These are phyloP conservation scores for Tetraneura akinire DNA, from an alignment of 1,140 invertebrate genomes.

Conservation along the genomic window DNA sequence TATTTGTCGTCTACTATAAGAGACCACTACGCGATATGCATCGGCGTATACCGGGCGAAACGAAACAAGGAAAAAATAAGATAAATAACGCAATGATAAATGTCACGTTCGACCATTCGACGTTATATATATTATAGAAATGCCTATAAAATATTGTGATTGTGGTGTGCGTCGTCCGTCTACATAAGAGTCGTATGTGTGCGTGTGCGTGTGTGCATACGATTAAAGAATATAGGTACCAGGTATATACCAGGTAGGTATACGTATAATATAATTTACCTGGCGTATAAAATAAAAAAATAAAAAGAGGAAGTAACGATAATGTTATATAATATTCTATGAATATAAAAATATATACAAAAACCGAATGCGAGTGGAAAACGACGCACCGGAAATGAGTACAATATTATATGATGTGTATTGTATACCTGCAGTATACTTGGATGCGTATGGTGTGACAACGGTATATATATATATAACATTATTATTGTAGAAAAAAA, in stretches of 20 bases:
- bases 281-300: no score
- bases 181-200: not conserved
- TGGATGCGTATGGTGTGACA: not conserved
- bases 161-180: not conserved
- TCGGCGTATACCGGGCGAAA: slow-evolving; percentile 22
- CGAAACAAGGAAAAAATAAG: slow-evolving; percentile 8
- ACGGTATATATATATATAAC: slow-evolving; percentile 2
- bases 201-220: not conserved
- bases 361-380: not conserved
- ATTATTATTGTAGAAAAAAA: no score
- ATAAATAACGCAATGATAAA: slow-evolving; percentile 46
- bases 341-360: not conserved
- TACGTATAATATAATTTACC: not conserved
- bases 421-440: no score
- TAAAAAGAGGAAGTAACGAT: not conserved
- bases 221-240: not conserved
- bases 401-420: not conserved
- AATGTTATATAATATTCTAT: not conserved
- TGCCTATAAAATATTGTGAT: not conserved
- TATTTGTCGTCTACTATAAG: slow-evolving; percentile 49
- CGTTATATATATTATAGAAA: slow-evolving; percentile 3
- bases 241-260: no score
- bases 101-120: slow-evolving; percentile 26
- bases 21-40: slow-evolving; percentile 32
- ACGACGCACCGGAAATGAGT: slow-evolving; percentile 35